These are phyloP conservation scores for Tetragonula clypearis DNA, from an alignment of 1,140 invertebrate genomes.

Conservation along the genomic window DNA sequence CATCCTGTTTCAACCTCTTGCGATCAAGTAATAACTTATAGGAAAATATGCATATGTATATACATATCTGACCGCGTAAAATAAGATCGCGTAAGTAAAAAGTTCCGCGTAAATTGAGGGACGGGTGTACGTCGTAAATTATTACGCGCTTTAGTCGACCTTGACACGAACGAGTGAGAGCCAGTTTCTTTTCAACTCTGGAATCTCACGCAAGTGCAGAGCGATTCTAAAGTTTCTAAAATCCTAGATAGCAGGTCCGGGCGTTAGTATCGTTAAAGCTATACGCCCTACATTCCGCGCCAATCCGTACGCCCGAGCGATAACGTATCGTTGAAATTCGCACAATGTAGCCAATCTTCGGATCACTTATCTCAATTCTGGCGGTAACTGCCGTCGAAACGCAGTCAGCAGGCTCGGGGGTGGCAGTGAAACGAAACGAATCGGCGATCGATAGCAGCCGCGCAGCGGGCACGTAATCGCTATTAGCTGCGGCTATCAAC, in stretches of 20 bases:
- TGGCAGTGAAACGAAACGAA: constrained; percentile 11
- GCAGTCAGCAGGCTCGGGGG: background rate
- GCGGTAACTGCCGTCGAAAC: background rate
- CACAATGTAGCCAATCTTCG: background rate
- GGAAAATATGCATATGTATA: too few relatives aligned
- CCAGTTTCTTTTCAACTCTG: too few relatives aligned
- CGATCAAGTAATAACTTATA: too few relatives aligned
- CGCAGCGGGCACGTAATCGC: constrained; percentile 14
- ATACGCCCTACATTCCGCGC: background rate
- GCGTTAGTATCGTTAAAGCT: background rate
- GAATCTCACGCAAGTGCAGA: background rate
- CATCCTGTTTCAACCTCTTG: too few relatives aligned
- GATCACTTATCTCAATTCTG: background rate
- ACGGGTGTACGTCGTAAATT: too few relatives aligned
- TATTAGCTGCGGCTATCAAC: constrained; percentile 24
- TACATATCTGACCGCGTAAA: too few relatives aligned
- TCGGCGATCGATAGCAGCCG: constrained; percentile 10
- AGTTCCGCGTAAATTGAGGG: too few relatives aligned
- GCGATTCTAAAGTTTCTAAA: background rate
- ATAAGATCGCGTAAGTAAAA: too few relatives aligned
- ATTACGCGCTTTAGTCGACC: too few relatives aligned
- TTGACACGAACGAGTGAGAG: too few relatives aligned
- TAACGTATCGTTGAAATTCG: background rate
- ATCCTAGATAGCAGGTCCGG: too few relatives aligned
- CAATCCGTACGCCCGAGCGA: background rate